Evolutionary conservation across 2,888 invertebrate genomes (phyloP), one percentile per base, ranked within the genome.

Genomic region (Dasysyrphus albostriatus): DNA sequence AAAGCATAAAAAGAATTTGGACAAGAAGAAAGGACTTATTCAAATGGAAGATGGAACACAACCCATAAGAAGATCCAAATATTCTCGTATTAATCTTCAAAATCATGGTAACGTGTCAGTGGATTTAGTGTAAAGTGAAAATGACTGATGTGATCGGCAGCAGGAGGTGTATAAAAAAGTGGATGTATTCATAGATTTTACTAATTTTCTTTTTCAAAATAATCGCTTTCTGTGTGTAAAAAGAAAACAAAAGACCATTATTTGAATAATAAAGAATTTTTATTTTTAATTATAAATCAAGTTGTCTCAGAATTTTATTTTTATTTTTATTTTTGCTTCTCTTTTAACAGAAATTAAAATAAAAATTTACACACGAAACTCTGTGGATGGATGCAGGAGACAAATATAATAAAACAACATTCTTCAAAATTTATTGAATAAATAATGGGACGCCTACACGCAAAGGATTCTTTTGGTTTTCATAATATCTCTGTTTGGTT

Each of bases 371-470:
- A 39, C 47, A 59, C 5, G 24, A 75, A 37, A 29, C 16, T 69
- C 44, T 7, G n/a, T n/a, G 24, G 24, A 24, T 24, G 14, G 29
- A 34, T 10, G 32, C 19, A 12, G 8, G 39, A 59, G 56, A 56
- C n/a, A 47, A 24, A 32, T 2, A 8, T 6, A 3, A 6, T 29
- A 24, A 14, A 67, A 67, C 32, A 49, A 16, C 8, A 58, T 56
- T 63, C 42, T 34, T n/a, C 39, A 47, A 29, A 72, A 42, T 51
- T 32, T 47, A 51, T 51, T 29, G 24, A 42, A 70, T 76, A 67
- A 84, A 58, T 84, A 76, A 84, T 84, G 75, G 70, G 84, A 81
- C 65, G 56, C 72, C 84, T 81, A 81, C 84, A 84, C 76, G 84
- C 84, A 59, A 84, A 39, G 65, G 54, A 58, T 19, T 61, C 54